Evolutionary conservation across 2,113 vertebrate genomes (phyloP).

Genomic region (Silurus asotus): DNA sequence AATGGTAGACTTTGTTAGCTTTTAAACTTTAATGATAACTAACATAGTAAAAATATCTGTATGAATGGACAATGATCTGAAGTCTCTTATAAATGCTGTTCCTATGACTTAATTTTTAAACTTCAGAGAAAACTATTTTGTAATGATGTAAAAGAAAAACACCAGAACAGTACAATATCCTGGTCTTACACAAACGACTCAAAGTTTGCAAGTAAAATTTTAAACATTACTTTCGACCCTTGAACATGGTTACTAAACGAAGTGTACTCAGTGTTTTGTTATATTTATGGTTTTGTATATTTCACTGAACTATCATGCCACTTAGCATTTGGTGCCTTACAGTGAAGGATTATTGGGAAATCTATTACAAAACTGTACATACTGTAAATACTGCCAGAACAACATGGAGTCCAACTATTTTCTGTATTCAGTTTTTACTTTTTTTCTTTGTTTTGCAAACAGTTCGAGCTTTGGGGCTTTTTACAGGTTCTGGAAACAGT

Average conservation of each 20-base stretch:
- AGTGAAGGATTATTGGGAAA: conserved; percentile 77
- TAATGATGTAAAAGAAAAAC: background rate
- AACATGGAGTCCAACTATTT: conserved; percentile 88
- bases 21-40: background rate
- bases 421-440: conserved; percentile 86
- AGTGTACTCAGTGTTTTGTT: conserved; percentile 44
- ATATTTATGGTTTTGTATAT: conserved; percentile 59
- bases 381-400: conserved; percentile 83
- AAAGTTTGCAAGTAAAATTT: background rate
- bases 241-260: conserved; percentile 8
- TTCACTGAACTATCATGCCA: conserved; percentile 76
- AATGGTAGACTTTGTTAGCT: conserved; percentile 17
- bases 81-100: too few relatives aligned
- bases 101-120: background rate
- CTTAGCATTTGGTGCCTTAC: conserved; percentile 87
- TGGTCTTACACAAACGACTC: background rate
- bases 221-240: background rate
- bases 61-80: too few relatives aligned
- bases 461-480: conserved; percentile 81
- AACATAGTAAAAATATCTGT: background rate
- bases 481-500: conserved; percentile 80
- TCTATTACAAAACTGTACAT: conserved; percentile 80
- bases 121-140: conserved; percentile 16
- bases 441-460: conserved; percentile 81
- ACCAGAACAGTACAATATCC: background rate